phyloP scores from a whole-genome alignment of 2,113 vertebrate species.

The Caloenas nicobarica region DNA sequence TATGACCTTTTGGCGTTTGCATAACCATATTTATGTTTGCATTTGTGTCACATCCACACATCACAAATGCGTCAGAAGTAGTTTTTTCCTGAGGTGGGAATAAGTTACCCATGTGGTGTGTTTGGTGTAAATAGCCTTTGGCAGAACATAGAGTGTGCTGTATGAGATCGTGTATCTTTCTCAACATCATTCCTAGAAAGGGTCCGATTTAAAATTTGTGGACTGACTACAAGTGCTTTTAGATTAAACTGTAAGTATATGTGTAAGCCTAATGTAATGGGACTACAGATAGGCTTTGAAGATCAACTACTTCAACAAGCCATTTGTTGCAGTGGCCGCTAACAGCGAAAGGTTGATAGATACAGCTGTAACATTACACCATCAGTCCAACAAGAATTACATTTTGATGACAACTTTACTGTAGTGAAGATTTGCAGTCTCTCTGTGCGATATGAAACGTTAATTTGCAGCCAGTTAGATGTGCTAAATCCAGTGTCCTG shows the following conservation, averaged over 20 bases:
- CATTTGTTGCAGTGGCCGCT: not conserved
- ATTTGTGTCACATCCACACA: not conserved
- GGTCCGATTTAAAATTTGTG: not conserved
- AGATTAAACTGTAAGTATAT: not conserved
- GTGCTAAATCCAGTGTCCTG: not conserved
- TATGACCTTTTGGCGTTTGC: not conserved
- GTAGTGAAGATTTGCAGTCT: not conserved
- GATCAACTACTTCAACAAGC: not conserved
- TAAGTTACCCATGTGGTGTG: not conserved
- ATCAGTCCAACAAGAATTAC: not conserved
- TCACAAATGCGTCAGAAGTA: not conserved
- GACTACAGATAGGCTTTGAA: not conserved
- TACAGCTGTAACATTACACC: not conserved
- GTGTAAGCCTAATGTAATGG: not conserved
- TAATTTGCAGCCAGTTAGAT: not conserved
- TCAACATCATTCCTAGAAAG: not conserved
- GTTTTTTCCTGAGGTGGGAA: not conserved
- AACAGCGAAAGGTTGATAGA: not conserved
- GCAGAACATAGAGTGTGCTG: accelerated
- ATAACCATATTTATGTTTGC: not conserved
- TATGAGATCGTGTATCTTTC: not conserved
- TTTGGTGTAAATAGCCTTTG: accelerated
- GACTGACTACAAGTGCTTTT: not conserved
- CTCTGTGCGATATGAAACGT: not conserved
- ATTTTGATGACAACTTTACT: not conserved